A percentile compares a stretch with the other conserved stretches of the same genome.
phyloP scores from a whole-genome alignment of 2,888 invertebrate genomes.

The Philereme transversata region DNA sequence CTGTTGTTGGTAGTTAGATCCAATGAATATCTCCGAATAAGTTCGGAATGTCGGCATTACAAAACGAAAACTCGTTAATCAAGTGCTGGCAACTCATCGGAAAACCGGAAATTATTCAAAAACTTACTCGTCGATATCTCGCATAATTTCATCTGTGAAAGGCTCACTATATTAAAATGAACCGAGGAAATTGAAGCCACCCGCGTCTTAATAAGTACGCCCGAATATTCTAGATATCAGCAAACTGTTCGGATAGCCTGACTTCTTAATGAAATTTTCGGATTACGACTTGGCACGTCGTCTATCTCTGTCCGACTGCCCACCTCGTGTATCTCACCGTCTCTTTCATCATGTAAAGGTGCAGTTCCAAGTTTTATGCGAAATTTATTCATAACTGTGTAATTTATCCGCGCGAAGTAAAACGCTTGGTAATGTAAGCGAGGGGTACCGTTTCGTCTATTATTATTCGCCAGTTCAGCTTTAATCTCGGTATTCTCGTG shows the following conservation, averaged over 20 bases:
- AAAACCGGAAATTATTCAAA: slow-evolving; percentile 46
- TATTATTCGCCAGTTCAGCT: slow-evolving; percentile 72
- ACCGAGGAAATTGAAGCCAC: slow-evolving; percentile 63
- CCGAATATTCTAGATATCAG: slow-evolving; percentile 80
- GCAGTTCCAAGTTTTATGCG: slow-evolving; percentile 82
- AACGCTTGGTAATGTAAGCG: slow-evolving; percentile 73
- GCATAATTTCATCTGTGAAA: slow-evolving; percentile 61
- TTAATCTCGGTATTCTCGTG: slow-evolving; percentile 67
- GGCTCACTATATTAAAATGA: slow-evolving; percentile 68
- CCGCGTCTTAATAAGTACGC: slow-evolving; percentile 70
- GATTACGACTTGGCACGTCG: slow-evolving; percentile 70
- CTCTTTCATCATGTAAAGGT: slow-evolving; percentile 75
- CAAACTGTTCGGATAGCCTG: slow-evolving; percentile 74
- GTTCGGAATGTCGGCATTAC: slow-evolving; percentile 33
- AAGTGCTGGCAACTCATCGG: slow-evolving; percentile 50
- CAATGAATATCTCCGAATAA: slow-evolving; percentile 24
- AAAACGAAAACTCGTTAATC: slow-evolving; percentile 45
- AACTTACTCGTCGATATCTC: slow-evolving; percentile 51
- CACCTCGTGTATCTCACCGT: slow-evolving; percentile 46
- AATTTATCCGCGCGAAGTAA: slow-evolving; percentile 81
- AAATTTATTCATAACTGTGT: slow-evolving; percentile 85
- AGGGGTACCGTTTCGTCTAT: slow-evolving; percentile 69
- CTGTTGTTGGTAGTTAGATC: not conserved
- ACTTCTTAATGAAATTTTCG: slow-evolving; percentile 83
- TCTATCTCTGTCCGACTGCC: slow-evolving; percentile 51